Evolutionary conservation across 1,140 invertebrate species (phyloP), one percentile per base, ranked within the genome.

Genomic region (Globodera rostochiensis): DNA sequence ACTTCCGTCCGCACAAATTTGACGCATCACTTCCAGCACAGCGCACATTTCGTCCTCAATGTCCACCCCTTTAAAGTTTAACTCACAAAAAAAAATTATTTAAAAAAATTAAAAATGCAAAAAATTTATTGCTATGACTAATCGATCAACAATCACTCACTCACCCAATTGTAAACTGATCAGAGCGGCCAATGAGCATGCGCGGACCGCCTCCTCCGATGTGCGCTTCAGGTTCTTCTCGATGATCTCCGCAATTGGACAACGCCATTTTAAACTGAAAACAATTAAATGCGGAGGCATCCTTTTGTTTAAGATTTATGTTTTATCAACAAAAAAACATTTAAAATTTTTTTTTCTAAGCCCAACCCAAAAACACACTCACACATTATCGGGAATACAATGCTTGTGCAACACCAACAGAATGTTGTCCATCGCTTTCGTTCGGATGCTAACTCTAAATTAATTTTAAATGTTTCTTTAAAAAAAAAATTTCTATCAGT

Each of bases 171-270:
- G 84, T 19, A 85, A 49, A 57, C 73, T 73, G 15, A 85, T 53
- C 15, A 87, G 49, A 13, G 82, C 85, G 19, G 74, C 84, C 19
- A 85, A 25, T 46, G 80, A 53, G 45, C 86, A 84, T 11, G 67
- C 80, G n/a, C 81, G 81, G 8, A 77, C 21, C 15, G 82, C 74
- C 36, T 85, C 84, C 9, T 85, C 84, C 15, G 50, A 9, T 3
- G 84, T 85, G n/a, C 86, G 84, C 46, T 85, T 87, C n/a, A 85
- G n/a, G 70, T 81, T 80, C n/a, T 85, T 85, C 11, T 87, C 79
- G 3, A 84, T 50, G 46, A 85, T 83, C 57, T 85, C 84, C n/a
- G 70, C 67, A 6, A 85, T 46, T 7, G 85, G 53, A 21, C 21
- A 50, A 47, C 84, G 80, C 82, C 84, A 80, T 60, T 83, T 87